A percentile compares a stretch with the other conserved stretches of the same genome.
Conservation (phyloP, 2,888 invertebrate species). For the Ormyrus nitidulus region DNA sequence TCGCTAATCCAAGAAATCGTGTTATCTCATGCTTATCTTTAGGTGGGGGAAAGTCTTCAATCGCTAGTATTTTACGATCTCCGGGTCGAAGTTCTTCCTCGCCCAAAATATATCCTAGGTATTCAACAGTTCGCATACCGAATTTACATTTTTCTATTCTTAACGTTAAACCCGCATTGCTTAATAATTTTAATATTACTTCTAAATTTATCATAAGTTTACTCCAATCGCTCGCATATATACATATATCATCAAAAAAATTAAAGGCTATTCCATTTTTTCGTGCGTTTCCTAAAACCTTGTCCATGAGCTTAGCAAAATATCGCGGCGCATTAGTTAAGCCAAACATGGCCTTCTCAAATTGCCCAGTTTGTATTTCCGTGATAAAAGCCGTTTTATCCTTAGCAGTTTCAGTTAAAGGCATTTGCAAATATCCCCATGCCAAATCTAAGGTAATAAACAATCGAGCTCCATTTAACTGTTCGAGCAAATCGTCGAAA, state of each 20-base stretch:
- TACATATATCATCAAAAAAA: neutral
- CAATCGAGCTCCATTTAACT: constrained; percentile 60
- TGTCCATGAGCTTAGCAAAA: constrained; percentile 35
- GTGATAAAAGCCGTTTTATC: constrained; percentile 47
- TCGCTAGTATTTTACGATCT: too few species aligned
- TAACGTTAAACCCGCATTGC: too few species aligned
- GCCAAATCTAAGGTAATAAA: constrained; percentile 66
- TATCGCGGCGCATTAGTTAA: constrained; percentile 29
- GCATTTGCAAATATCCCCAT: constrained; percentile 58
- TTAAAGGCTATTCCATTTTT: too few species aligned
- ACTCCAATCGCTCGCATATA: neutral
- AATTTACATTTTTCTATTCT: too few species aligned
- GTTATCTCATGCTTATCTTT: too few species aligned
- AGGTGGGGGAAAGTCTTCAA: too few species aligned
- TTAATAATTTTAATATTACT: too few species aligned
- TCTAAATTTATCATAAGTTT: too few species aligned
- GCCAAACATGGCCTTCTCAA: constrained; percentile 49
- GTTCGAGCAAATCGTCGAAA: constrained; percentile 68
- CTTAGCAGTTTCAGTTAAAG: neutral
- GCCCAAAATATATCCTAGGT: too few species aligned
- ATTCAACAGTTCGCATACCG: too few species aligned
- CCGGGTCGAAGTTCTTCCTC: too few species aligned
- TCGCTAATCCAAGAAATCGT: too few species aligned
- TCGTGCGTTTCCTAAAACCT: constrained; percentile 25
- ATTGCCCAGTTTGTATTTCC: constrained; percentile 42